phyloP scores from a whole-genome alignment of 2,113 vertebrate genomes.

The Anolis carolinensis region DNA sequence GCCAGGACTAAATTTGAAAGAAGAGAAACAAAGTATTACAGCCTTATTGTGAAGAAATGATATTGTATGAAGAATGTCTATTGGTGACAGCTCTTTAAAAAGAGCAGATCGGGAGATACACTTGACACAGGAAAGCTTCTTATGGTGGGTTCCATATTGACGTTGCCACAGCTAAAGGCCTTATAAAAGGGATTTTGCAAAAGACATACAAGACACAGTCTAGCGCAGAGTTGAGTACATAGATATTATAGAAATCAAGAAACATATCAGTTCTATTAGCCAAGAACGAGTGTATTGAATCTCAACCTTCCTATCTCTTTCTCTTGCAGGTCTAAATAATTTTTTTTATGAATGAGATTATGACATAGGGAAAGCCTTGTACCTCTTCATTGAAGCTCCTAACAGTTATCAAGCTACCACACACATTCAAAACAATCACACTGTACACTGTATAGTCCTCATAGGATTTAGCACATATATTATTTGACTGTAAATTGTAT shows the following conservation, averaged over 20 bases:
- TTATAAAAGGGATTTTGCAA: background rate
- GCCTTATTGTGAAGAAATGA: background rate
- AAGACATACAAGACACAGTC: background rate
- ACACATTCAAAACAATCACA: background rate
- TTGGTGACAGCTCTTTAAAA: no score
- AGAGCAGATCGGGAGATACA: no score
- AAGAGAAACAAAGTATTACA: slow-evolving; percentile 42
- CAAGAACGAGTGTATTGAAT: background rate
- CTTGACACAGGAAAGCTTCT: background rate
- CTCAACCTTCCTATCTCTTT: background rate
- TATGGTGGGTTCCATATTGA: background rate
- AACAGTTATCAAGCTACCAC: background rate
- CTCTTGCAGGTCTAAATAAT: no score
- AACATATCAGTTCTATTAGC: background rate
- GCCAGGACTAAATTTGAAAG: slow-evolving; percentile 82
- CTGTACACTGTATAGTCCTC: background rate
- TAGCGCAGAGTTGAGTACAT: background rate
- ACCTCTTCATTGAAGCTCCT: background rate
- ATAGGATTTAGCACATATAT: no score
- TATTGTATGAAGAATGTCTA: no score
- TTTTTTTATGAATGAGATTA: background rate
- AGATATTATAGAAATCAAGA: background rate
- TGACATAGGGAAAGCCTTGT: background rate
- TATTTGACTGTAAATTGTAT: no score
- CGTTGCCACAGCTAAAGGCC: background rate